phyloP scores from a whole-genome alignment of 2,113 vertebrate species.

The Chaetorhynchus papuensis region DNA sequence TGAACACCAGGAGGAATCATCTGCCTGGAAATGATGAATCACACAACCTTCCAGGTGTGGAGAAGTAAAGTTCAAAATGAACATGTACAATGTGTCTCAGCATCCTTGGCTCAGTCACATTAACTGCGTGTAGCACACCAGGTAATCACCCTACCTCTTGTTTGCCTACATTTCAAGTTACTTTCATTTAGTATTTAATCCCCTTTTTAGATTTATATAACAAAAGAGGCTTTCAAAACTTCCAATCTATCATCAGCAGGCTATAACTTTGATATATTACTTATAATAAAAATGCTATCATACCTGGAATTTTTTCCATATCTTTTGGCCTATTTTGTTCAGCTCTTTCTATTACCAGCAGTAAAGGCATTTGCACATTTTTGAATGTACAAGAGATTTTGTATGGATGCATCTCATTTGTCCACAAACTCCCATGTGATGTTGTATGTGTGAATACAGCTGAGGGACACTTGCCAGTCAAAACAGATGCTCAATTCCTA shows the following conservation, averaged over 20 bases:
- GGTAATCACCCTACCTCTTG: neutral
- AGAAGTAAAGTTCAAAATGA: neutral
- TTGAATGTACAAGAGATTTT: neutral
- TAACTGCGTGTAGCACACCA: neutral
- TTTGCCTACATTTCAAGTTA: neutral
- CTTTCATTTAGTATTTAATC: neutral
- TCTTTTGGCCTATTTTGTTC: neutral
- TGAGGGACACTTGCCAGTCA: constrained; percentile 34
- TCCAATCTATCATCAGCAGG: neutral
- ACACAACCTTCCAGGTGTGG: neutral
- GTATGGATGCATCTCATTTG: neutral
- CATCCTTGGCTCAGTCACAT: neutral
- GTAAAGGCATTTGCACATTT: neutral
- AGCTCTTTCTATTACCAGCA: neutral
- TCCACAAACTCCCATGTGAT: neutral
- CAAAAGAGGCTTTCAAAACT: neutral
- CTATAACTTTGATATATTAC: neutral
- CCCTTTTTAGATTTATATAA: neutral
- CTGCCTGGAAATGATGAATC: neutral
- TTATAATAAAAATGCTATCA: neutral
- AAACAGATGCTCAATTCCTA: constrained; percentile 21
- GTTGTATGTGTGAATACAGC: neutral
- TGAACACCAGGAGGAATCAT: neutral
- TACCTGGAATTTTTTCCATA: neutral
- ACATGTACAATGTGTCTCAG: neutral